Percentiles rank a stretch among this genome's conserved stretches.
Evolutionary conservation across 1,140 invertebrate species (phyloP).

Genomic region (Acromyrmex echinatior): DNA sequence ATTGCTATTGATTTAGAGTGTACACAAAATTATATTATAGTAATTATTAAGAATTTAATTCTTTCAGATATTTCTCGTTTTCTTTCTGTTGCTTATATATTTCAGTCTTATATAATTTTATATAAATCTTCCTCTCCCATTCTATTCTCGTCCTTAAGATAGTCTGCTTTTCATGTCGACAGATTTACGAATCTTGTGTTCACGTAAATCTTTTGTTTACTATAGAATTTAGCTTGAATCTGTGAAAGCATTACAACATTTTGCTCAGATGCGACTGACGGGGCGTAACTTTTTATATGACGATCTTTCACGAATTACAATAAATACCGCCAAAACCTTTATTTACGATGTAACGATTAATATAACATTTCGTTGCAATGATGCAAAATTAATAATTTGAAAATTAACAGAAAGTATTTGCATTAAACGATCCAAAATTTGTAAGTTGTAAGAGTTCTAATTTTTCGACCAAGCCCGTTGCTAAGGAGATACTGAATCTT

Average conservation of each 20-base stretch:
- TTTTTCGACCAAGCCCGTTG: background rate
- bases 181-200: conserved; percentile 38
- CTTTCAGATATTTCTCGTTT: conserved; percentile 19
- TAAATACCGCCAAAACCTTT: conserved; percentile 28
- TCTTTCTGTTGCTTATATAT: conserved; percentile 1
- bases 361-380: background rate
- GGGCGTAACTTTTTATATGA: conserved; percentile 31
- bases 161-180: conserved; percentile 17
- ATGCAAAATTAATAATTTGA: background rate
- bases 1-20: too few relatives aligned
- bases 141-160: background rate
- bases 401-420: background rate
- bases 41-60: background rate
- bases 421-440: background rate
- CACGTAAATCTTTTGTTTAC: conserved; percentile 24
- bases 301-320: conserved; percentile 4
- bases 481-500: background rate
- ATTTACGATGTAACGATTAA: background rate
- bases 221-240: conserved; percentile 27
- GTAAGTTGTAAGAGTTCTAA: background rate
- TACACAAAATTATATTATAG: background rate
- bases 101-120: background rate
- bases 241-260: conserved; percentile 29
- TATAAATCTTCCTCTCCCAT: conserved; percentile 3
- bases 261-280: conserved; percentile 8